These are phyloP conservation scores for Cotesia vestalis DNA, from an alignment of 1,140 invertebrate genomes.

Conservation along the genomic window DNA sequence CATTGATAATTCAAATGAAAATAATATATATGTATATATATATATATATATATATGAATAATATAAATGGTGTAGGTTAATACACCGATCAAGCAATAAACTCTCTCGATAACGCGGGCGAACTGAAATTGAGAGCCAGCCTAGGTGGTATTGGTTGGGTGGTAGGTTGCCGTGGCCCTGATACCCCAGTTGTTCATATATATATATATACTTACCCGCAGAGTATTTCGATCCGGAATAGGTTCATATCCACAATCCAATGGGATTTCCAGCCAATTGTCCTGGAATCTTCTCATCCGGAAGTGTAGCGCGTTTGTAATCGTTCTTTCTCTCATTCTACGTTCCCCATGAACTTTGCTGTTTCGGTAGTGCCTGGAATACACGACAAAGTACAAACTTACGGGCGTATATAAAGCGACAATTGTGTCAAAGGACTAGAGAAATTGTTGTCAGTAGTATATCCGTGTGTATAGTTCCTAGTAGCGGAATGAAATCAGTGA, in stretches of 20 bases:
- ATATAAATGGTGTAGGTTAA: constrained; percentile 11
- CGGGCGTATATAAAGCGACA: not conserved
- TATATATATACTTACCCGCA: too few species aligned
- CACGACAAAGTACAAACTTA: not conserved
- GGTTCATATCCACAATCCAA: constrained; percentile 10
- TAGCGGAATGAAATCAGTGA: constrained; percentile 28
- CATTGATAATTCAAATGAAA: constrained; percentile 21
- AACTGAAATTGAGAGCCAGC: not conserved
- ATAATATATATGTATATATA: not conserved
- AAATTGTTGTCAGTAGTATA: too few species aligned
- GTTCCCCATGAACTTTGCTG: too few species aligned
- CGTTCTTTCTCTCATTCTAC: not conserved
- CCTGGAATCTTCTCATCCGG: constrained; percentile 16
- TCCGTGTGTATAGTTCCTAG: not conserved
- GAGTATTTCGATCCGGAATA: not conserved
- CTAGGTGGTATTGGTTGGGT: too few species aligned
- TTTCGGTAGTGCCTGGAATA: too few species aligned
- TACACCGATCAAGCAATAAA: constrained; percentile 21
- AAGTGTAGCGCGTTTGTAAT: too few species aligned
- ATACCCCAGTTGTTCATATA: too few species aligned
- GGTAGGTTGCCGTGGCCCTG: too few species aligned
- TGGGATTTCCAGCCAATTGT: constrained; percentile 22
- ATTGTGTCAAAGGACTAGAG: constrained; percentile 23
- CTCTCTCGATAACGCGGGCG: constrained; percentile 1
- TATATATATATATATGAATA: not conserved